A percentile compares a stretch with the other conserved stretches of the same genome.
These are phyloP conservation scores for Volucella inanis DNA, from an alignment of 2,888 invertebrate genomes.

Conservation along the genomic window DNA sequence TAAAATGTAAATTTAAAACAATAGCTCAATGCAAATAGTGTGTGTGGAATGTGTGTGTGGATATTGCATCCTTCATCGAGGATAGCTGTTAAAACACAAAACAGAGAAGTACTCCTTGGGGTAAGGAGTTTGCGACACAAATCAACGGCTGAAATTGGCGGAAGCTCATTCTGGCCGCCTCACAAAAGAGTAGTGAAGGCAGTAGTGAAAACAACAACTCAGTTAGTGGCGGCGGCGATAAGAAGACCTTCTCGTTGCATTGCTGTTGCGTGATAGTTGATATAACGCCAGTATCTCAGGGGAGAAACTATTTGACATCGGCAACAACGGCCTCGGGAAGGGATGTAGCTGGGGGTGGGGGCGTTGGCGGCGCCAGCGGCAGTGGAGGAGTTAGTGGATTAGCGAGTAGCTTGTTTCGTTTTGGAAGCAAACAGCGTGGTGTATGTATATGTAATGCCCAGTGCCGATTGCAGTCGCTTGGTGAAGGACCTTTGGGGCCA, in stretches of 20 bases:
- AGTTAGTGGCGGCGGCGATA: slow-evolving; percentile 81
- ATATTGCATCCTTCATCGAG: slow-evolving; percentile 61
- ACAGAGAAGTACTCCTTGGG: slow-evolving; percentile 31
- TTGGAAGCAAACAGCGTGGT: slow-evolving; percentile 81
- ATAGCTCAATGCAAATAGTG: slow-evolving; percentile 76
- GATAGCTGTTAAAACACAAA: slow-evolving; percentile 50
- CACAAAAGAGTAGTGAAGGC: slow-evolving; percentile 78
- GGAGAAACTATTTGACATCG: slow-evolving; percentile 82
- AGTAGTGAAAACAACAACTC: slow-evolving; percentile 82
- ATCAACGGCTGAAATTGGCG: slow-evolving; percentile 72
- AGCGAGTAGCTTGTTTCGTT: slow-evolving; percentile 82
- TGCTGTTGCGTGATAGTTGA: slow-evolving; percentile 84
- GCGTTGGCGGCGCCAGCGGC: slow-evolving; percentile 79
- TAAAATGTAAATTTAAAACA: slow-evolving; percentile 76
- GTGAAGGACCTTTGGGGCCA: slow-evolving; percentile 79
- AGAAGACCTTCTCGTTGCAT: slow-evolving; percentile 83
- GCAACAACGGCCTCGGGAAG: slow-evolving; percentile 83
- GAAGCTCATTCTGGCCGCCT: slow-evolving; percentile 83
- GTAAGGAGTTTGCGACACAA: slow-evolving; percentile 31
- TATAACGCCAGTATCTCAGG: slow-evolving; percentile 83
- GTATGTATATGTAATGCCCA: slow-evolving; percentile 83
- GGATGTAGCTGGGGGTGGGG: slow-evolving; percentile 82
- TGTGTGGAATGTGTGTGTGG: slow-evolving; percentile 70
- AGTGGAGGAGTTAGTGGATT: slow-evolving; percentile 80
- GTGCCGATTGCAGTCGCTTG: slow-evolving; percentile 81